Percentiles rank a stretch among this genome's conserved stretches.
Conservation (phyloP, 2,888 invertebrate genomes). For the Lasioglossum villosulum region DNA sequence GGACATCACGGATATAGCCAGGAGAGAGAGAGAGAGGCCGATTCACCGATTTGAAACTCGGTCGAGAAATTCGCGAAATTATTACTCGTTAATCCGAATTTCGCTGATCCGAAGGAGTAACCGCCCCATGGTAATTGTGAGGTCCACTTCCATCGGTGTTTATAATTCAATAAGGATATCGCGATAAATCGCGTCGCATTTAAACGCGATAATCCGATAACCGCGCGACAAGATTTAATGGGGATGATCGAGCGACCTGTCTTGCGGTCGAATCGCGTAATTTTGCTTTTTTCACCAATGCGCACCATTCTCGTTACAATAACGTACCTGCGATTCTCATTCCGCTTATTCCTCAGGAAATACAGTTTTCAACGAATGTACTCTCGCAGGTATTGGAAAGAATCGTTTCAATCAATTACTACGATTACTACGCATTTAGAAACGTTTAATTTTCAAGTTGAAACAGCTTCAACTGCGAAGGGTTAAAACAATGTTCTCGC, state of each 20-base stretch:
- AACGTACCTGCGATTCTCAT: not conserved
- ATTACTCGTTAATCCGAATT: slow-evolving; percentile 8
- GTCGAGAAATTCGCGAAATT: slow-evolving; percentile 13
- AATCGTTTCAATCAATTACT: too few relatives aligned
- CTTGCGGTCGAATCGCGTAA: not conserved
- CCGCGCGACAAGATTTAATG: not conserved
- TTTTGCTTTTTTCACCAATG: not conserved
- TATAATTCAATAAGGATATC: slow-evolving; percentile 19
- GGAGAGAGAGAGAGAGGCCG: not conserved
- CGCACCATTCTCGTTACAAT: not conserved
- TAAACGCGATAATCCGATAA: not conserved
- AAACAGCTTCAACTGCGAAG: too few relatives aligned
- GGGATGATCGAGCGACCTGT: not conserved
- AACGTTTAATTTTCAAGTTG: too few relatives aligned
- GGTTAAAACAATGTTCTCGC: too few relatives aligned
- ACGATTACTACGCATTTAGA: too few relatives aligned
- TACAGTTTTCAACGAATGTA: not conserved
- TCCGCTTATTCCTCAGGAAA: not conserved
- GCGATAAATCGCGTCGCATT: not conserved
- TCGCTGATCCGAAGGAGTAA: not conserved
- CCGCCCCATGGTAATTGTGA: not conserved
- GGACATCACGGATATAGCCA: not conserved
- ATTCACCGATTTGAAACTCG: slow-evolving; percentile 1
- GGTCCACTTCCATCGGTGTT: not conserved
- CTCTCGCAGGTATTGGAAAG: not conserved